These are phyloP conservation scores for Machimus rusticus DNA, from an alignment of 2,888 invertebrate species.

Conservation along the genomic window DNA sequence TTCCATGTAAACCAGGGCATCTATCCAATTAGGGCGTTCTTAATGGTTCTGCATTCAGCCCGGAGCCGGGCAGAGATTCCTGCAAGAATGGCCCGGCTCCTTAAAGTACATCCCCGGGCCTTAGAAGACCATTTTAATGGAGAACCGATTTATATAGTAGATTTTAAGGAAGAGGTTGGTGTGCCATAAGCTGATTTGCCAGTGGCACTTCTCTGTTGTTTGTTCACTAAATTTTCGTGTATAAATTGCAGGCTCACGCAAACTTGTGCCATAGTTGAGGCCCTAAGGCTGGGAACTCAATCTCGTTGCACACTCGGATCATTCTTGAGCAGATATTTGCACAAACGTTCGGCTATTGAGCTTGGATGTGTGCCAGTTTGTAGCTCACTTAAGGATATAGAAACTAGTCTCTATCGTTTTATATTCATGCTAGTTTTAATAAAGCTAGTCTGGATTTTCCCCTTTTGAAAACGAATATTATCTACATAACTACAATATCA, in stretches of 20 bases:
- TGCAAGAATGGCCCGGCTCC: background rate
- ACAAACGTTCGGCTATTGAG: background rate
- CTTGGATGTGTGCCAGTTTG: background rate
- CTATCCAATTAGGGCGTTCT: background rate
- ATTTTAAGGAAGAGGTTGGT: background rate
- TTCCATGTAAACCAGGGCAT: constrained; percentile 14
- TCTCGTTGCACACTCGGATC: background rate
- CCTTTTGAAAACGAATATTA: background rate
- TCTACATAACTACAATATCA: background rate
- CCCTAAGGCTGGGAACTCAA: background rate
- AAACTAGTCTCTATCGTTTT: background rate
- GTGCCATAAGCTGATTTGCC: background rate
- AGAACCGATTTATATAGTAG: background rate
- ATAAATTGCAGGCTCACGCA: background rate
- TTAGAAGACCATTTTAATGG: background rate
- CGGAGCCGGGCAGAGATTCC: background rate
- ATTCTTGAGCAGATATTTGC: background rate
- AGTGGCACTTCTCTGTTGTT: background rate
- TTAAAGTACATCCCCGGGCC: background rate
- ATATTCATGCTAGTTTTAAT: background rate
- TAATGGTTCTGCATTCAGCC: background rate
- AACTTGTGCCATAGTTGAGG: background rate
- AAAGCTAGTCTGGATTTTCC: background rate
- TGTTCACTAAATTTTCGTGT: background rate
- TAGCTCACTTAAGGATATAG: background rate